Evolutionary conservation across 37 sponge, comb jelly and placozoan species (phyloP).

Genomic region (Mnemiopsis leidyi): DNA sequence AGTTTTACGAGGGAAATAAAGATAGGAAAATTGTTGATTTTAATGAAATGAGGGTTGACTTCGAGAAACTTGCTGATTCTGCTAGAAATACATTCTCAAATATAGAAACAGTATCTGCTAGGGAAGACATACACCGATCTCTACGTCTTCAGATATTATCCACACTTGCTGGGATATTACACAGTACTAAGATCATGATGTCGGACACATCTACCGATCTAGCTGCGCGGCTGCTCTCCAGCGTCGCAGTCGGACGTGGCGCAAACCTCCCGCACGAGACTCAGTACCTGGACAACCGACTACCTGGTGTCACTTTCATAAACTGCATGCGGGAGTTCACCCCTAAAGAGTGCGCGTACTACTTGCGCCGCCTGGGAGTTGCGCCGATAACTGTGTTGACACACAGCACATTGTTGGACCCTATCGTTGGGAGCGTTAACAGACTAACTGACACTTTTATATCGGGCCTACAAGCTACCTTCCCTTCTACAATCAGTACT

Average conservation of each 20-base stretch:
- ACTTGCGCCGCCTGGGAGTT: not conserved
- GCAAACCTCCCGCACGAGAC: not conserved
- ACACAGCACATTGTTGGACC: not conserved
- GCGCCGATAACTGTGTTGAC: not conserved
- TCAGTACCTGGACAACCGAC: conserved; percentile 21
- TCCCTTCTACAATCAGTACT: conserved; percentile 52
- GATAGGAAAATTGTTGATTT: not conserved
- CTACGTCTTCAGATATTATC: not conserved
- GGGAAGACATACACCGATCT: conserved; percentile 23
- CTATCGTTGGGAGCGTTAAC: not conserved
- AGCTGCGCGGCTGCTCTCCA: not conserved
- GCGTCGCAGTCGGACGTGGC: conserved; percentile 9
- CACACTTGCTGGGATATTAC: not conserved
- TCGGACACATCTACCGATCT: not conserved
- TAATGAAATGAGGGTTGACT: not conserved
- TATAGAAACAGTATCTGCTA: not conserved
- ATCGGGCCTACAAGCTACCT: not conserved
- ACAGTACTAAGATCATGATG: conserved; percentile 30
- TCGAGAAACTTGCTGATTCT: not conserved
- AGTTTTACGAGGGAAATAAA: not conserved
- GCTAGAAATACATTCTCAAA: not conserved
- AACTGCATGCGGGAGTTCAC: conserved; percentile 47
- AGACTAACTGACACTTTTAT: conserved; percentile 16
- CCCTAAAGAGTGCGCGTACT: conserved; percentile 32
- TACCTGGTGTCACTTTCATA: not conserved